Evolutionary conservation across 2,113 vertebrate species (phyloP), one percentile per base, ranked within the genome.

Genomic region (Gobius niger): DNA sequence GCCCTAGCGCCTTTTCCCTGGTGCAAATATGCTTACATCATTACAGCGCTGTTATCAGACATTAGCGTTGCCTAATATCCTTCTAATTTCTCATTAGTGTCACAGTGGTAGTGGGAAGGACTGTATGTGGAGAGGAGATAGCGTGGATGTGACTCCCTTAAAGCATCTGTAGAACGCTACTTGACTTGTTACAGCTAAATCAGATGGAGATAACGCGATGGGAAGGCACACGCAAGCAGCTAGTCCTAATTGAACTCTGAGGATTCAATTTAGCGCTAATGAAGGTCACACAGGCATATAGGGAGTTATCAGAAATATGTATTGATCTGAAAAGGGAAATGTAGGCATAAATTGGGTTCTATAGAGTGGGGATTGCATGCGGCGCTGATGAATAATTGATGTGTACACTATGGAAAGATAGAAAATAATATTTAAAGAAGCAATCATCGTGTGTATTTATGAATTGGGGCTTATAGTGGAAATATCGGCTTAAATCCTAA

Each of bases 21-120:
- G 68, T 42, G 77, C 76, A 80, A 85, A 87, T 76, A 84, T 69
- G 72, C 72, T 62, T 18, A 47, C 72, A 69, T 68, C 64, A 56
- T 84, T 82, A 87, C 67, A 68, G 79, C 78, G 65, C 76, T 71
- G 67, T 78, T 84, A 83, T 86, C 80, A 65, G 72, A 77, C 56
- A 63, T 63, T 63, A 73, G 81, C 68, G 65, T 70, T 59, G 62
- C 46, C 61, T 75, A 77, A 82, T 80, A 76, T 69, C 72, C 60
- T 71, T 63, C 65, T 78, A 63, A 70, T 13, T 82, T 87, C 77
- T 84, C 74, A 85, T 88, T 86, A 86, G 53, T 13, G 6, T 70
- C 67, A 51, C 70, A 75, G 69, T n/a, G 18, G 52, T 11, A 54
- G 52, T 12, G 18, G 49, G 57, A 9, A 4, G 51, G 46, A 18